These are phyloP conservation scores for Melipona beecheii DNA, from an alignment of 2,888 invertebrate genomes.

Conservation along the genomic window DNA sequence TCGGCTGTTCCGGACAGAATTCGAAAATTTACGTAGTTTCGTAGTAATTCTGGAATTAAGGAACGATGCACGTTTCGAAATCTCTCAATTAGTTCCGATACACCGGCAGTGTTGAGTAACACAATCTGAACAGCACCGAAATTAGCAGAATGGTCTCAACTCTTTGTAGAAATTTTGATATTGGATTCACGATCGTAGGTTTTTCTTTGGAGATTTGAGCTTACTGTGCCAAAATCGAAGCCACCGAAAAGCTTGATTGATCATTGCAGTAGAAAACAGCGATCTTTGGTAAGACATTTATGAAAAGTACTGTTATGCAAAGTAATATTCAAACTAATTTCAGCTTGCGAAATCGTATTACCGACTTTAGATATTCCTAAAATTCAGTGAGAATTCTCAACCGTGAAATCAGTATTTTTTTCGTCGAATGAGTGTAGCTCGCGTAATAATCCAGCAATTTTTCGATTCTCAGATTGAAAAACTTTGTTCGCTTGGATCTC, in stretches of 20 bases:
- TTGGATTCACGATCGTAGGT: too few species aligned
- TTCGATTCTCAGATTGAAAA: neutral
- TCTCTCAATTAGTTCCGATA: too few species aligned
- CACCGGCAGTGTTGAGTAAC: too few species aligned
- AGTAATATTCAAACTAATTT: neutral
- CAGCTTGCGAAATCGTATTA: neutral
- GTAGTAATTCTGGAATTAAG: too few species aligned
- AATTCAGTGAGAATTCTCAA: neutral
- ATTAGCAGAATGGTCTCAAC: too few species aligned
- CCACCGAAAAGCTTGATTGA: too few species aligned
- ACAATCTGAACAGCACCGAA: too few species aligned
- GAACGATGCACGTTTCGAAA: too few species aligned
- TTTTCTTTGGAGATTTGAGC: too few species aligned
- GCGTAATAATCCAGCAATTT: neutral
- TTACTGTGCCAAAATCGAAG: neutral
- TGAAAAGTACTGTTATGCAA: neutral
- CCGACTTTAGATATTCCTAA: neutral
- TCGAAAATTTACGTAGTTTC: too few species aligned
- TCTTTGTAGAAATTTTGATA: too few species aligned
- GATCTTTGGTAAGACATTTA: neutral
- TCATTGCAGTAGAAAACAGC: neutral
- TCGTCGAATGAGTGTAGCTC: neutral
- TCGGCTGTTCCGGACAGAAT: too few species aligned
- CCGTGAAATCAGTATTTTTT: neutral
- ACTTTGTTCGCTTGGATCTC: neutral